Evolutionary conservation across 2,113 vertebrate genomes (phyloP).

Genomic region (Kobus ellipsiprymnus): DNA sequence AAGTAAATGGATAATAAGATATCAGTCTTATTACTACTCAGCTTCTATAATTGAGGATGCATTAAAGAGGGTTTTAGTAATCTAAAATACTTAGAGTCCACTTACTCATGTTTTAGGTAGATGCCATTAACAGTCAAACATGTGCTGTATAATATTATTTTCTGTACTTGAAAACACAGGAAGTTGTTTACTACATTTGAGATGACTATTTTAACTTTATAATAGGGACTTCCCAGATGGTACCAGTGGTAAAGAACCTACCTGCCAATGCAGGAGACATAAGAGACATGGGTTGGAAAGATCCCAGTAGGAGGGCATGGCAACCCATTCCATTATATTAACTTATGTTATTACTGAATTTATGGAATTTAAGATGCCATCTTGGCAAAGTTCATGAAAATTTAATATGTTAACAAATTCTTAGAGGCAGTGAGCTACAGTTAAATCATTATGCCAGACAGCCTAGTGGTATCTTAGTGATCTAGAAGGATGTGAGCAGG

Average conservation of each 20-base stretch:
- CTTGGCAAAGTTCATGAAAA: not conserved
- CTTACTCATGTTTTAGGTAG: not conserved
- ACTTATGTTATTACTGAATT: not conserved
- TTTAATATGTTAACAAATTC: not conserved
- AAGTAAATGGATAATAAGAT: not conserved
- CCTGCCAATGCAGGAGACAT: not conserved
- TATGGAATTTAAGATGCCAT: not conserved
- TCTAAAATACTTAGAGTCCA: not conserved
- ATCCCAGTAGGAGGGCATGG: not conserved
- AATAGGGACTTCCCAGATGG: not conserved
- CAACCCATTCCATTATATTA: not conserved
- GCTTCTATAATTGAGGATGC: not conserved
- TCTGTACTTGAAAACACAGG: constrained; percentile 11
- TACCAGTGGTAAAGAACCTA: not conserved
- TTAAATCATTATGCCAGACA: not conserved
- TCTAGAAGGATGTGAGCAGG: not conserved
- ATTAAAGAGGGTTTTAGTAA: not conserved
- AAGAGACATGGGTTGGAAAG: not conserved
- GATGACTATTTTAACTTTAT: not conserved
- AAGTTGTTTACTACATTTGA: constrained; percentile 9
- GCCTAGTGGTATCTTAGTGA: not conserved
- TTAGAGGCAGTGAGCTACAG: not conserved
- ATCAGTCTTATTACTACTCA: not conserved
- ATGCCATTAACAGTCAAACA: not conserved
- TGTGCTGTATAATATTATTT: not conserved